phyloP scores from a whole-genome alignment of 2,888 invertebrate genomes.

The Noctua pronuba region DNA sequence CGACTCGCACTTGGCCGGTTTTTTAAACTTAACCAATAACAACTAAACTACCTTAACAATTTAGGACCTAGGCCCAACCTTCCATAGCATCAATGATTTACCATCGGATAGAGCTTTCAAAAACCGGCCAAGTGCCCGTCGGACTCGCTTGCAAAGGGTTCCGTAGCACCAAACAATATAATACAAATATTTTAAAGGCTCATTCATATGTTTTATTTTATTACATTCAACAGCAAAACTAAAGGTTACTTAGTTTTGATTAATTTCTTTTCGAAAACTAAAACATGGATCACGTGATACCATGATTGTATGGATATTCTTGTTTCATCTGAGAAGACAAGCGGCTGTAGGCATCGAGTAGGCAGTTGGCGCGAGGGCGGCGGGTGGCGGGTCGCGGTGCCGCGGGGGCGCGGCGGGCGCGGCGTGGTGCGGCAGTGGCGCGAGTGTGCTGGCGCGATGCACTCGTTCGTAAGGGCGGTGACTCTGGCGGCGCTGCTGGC shows the following conservation, averaged over 20 bases:
- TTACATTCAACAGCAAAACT: no score
- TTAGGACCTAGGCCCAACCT: no score
- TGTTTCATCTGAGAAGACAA: constrained; percentile 31
- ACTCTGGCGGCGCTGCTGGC: constrained; percentile 71
- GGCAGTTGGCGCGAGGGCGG: constrained; percentile 26
- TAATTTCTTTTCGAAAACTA: not conserved
- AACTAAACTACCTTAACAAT: no score
- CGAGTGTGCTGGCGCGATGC: constrained; percentile 63
- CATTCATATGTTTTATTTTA: no score
- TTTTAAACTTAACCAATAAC: no score
- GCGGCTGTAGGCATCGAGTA: constrained; percentile 35
- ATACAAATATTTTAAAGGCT: no score
- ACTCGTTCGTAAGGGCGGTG: constrained; percentile 67
- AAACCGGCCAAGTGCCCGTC: no score
- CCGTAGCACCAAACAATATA: no score
- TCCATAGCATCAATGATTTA: no score
- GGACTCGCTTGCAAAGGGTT: no score
- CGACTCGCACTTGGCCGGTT: no score
- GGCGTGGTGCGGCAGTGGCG: constrained; percentile 64
- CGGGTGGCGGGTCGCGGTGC: constrained; percentile 25
- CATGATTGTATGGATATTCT: not conserved
- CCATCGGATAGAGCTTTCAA: no score
- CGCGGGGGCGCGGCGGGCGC: constrained; percentile 49
- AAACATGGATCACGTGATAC: not conserved
- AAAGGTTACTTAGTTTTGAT: not conserved